These are phyloP conservation scores for Cinclus mexicanus DNA, from an alignment of 2,113 vertebrate species.

Conservation along the genomic window DNA sequence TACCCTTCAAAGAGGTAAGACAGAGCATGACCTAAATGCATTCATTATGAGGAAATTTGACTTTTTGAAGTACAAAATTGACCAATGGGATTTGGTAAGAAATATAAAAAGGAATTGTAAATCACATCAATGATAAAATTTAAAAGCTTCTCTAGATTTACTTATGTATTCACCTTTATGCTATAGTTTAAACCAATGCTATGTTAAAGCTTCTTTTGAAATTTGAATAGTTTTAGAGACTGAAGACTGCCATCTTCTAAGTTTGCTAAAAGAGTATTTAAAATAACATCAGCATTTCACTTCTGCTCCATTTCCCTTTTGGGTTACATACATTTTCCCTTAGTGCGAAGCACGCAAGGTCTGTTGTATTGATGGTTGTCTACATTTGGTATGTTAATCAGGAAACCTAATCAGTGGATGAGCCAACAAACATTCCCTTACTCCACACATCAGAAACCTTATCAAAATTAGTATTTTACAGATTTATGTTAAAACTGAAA, in stretches of 20 bases:
- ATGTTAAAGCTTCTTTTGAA: not conserved
- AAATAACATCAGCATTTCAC: not conserved
- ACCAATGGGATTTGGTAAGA: not conserved
- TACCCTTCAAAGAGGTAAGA: not conserved
- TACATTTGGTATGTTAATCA: not conserved
- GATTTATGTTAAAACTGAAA: fast-evolving
- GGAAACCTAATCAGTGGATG: not conserved
- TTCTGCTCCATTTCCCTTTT: not conserved
- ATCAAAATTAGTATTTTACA: not conserved
- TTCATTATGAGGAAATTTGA: not conserved
- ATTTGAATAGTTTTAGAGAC: not conserved
- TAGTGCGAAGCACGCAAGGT: not conserved
- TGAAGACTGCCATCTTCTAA: not conserved
- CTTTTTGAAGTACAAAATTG: constrained; percentile 17
- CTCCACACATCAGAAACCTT: not conserved
- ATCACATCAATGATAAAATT: not conserved
- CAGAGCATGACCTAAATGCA: not conserved
- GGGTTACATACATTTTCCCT: not conserved
- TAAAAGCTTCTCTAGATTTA: not conserved
- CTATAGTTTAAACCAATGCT: not conserved
- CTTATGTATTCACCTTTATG: not conserved
- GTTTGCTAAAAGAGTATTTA: not conserved
- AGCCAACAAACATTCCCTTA: not conserved
- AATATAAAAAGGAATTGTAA: not conserved
- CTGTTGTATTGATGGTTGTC: not conserved